Percentiles rank a stretch among this genome's conserved stretches.
Conservation (phyloP, 2,113 vertebrate species). For the Barnardius zonarius region DNA sequence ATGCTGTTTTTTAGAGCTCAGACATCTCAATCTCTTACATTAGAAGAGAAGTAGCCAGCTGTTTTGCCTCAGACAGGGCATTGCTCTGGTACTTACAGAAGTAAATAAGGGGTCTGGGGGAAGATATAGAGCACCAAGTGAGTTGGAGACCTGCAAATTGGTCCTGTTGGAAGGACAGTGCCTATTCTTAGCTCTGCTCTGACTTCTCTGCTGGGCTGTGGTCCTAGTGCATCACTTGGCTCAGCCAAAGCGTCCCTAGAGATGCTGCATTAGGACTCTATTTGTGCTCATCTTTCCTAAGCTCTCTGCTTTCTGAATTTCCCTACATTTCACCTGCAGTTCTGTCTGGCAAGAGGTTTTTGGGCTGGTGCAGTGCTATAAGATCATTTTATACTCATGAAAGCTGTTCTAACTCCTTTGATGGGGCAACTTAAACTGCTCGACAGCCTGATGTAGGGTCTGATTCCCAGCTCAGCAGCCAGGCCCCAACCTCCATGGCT, state of each 20-base stretch:
- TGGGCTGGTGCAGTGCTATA: rapidly evolving
- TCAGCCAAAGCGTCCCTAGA: not conserved
- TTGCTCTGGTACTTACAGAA: not conserved
- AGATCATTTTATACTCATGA: not conserved
- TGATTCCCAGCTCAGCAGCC: not conserved
- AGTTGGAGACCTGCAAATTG: not conserved
- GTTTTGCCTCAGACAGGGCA: not conserved
- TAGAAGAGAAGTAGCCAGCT: not conserved
- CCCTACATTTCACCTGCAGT: not conserved
- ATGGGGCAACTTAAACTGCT: not conserved
- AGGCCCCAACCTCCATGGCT: not conserved
- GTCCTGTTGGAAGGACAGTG: not conserved
- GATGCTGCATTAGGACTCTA: rapidly evolving
- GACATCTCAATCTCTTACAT: not conserved
- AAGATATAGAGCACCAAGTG: not conserved
- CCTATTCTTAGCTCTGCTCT: not conserved
- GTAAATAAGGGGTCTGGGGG: not conserved
- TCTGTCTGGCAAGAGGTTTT: rapidly evolving
- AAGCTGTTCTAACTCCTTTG: not conserved
- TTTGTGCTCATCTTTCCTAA: not conserved
- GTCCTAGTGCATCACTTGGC: not conserved
- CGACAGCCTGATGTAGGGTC: not conserved
- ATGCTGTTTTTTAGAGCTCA: not conserved
- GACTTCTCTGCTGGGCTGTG: not conserved
- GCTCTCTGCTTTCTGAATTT: not conserved